Base-by-base conservation (phyloP, 2,888 invertebrate species). In the Diplolepis rosae region DNA sequence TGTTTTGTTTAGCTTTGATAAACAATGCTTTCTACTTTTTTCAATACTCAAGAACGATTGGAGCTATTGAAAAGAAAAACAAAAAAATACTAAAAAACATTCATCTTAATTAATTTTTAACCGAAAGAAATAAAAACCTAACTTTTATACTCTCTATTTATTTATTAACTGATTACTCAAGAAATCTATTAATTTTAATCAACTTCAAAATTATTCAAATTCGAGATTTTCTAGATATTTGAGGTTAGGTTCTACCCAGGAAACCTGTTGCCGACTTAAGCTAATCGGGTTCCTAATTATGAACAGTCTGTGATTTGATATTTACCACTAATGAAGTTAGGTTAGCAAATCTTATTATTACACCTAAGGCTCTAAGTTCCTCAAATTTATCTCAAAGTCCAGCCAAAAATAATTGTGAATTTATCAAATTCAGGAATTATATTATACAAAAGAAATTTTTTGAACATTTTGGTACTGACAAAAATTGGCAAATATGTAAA, bases 1-100 rank as follows among this genome's bases (percentile, higher is more conserved):
- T 83, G 80, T 81, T 79, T 83, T 83, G 83, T 83, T 83, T 83
- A 84, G 81, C 79, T 73, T 76, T 70, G 76, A 79, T 79, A 80
- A 84, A 83, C 84, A 79, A 81, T 76, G 73, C 69, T 76, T 61
- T 52, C n/a, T 27, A 9, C 9, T 7, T 32, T 45, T 66, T 72
- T 67, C n/a, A n/a, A n/a, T n/a, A n/a, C n/a, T n/a, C n/a, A n/a
- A n/a, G n/a, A n/a, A 69, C 68, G 67, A 39, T 39, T 15, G 42
- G 9, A 9, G 24, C 22, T 1, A 50, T 22, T 22, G 18, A 22
- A 30, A 11, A 32, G 22, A 22, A 15, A 32, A 35, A 13, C 6
- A 13, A 45, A 15, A 11, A 45, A 15, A n/a, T n/a, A n/a, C n/a
- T n/a, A n/a, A n/a, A n/a, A n/a, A n/a, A n/a, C n/a, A n/a, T 0